Base-by-base conservation (phyloP, 2,888 invertebrate species). In the Drosophila kambysellisi region DNA sequence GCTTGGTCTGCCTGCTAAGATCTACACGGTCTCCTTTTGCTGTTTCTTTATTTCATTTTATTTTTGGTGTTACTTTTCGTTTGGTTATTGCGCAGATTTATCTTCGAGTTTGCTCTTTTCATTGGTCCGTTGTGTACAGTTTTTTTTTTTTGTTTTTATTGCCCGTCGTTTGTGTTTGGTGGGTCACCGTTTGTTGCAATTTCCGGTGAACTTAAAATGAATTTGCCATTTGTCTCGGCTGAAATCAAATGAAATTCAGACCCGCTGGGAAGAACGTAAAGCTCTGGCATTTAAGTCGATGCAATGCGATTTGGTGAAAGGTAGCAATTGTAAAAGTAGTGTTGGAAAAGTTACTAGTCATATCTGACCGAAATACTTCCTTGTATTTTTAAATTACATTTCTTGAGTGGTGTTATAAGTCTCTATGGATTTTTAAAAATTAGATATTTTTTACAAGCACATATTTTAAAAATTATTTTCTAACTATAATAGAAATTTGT, bases 61-160 rank as follows among this genome's bases (percentile, higher is more conserved):
- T 59, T 61, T 65, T 76, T 74, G 51, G 74, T 81, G 84, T 82
- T 76, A 71, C 79, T 71, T 81, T 70, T 88, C 68, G 73, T 88
- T 79, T 79, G 71, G 58, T 63, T 81, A 73, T 87, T 73, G 75
- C 64, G 67, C 82, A 74, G 71, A 81, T 81, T 84, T 62, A 79
- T 82, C 63, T 76, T 63, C 17, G 37, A 57, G 59, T 52, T 70
- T 71, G 74, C 64, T 58, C 57, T 67, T 72, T 70, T 79, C 60
- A 84, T 89, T 81, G 73, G 72, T 61, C 63, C 52, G 53, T 54
- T 52, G 67, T 33, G 63, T 72, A 61, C 53, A 73, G 51, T 37
- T 61, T 64, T 61, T 70, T 50, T 52, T 39, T 68, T 4, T 29
- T 29, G n/a, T 56, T 56, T 66, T 71, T 66, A 69, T 59, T 66